Conservation (phyloP, 1,140 invertebrate species). For the Caerostris darwini region DNA sequence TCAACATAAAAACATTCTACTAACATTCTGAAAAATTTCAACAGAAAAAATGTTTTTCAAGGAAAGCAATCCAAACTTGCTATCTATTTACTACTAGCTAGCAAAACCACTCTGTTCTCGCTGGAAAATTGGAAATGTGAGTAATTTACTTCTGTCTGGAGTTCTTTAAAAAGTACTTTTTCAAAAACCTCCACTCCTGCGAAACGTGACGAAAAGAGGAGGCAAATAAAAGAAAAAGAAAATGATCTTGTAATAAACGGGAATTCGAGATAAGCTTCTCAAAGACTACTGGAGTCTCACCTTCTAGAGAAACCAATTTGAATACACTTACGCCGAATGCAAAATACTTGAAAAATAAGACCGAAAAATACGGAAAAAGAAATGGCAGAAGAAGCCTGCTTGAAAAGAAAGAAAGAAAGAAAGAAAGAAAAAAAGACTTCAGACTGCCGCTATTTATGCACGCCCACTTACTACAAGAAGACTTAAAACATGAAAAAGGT, state of each 20-base stretch:
- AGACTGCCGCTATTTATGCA: slow-evolving; percentile 50
- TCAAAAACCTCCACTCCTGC: not conserved
- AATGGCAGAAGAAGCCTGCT: not conserved
- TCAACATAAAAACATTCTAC: no score
- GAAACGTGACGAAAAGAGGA: not conserved
- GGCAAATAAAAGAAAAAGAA: not conserved
- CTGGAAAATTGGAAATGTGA: slow-evolving; percentile 1
- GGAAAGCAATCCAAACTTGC: no score
- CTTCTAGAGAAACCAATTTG: slow-evolving; percentile 46
- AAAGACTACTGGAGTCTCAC: not conserved
- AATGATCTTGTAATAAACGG: slow-evolving; percentile 45
- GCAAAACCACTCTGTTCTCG: not conserved
- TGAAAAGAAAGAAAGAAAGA: not conserved
- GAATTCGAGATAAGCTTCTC: slow-evolving; percentile 12
- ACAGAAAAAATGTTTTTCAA: no score
- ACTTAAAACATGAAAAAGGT: slow-evolving; percentile 63
- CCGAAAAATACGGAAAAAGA: slow-evolving; percentile 11
- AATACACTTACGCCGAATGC: slow-evolving; percentile 68
- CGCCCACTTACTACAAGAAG: slow-evolving; percentile 50
- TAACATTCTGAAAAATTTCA: no score
- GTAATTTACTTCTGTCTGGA: slow-evolving; percentile 32
- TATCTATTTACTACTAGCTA: not conserved
- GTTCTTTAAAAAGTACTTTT: slow-evolving; percentile 33
- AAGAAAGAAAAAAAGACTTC: not conserved
- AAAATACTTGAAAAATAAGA: slow-evolving; percentile 61